phyloP scores from a whole-genome alignment of 2,797 vertebrate species.

The Silurus aristotelis region DNA sequence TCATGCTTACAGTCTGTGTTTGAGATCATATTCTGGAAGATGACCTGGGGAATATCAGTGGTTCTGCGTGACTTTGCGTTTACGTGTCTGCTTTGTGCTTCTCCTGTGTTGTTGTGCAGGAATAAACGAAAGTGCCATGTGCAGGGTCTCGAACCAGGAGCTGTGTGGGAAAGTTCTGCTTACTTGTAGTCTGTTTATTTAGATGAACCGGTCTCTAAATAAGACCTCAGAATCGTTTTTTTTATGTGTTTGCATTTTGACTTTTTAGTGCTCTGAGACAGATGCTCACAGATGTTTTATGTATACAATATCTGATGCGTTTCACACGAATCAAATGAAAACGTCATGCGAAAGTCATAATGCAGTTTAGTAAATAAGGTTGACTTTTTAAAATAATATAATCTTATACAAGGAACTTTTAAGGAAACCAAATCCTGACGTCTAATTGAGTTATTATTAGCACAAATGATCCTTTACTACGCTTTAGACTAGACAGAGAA shows the following conservation, averaged over 20 bases:
- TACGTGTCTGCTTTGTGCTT: constrained; percentile 5
- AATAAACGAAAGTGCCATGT: constrained; percentile 35
- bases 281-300: constrained; percentile 26
- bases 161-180: constrained; percentile 28
- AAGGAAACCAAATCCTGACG: no score
- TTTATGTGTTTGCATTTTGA: constrained; percentile 50
- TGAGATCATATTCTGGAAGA: constrained; percentile 10
- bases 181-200: constrained; percentile 47
- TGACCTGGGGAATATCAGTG: neutral
- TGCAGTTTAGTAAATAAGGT: neutral
- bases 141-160: constrained; percentile 8
- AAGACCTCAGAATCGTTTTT: constrained; percentile 33
- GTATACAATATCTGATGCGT: neutral
- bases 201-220: constrained; percentile 36
- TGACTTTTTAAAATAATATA: neutral
- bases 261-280: constrained; percentile 27
- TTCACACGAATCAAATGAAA: neutral
- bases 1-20: neutral
- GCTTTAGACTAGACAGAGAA: neutral
- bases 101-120: constrained; percentile 22
- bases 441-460: neutral
- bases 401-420: no score
- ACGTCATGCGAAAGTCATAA: neutral
- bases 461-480: neutral
- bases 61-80: neutral